Base-by-base conservation (phyloP, 2,888 invertebrate genomes). In the Stenolophus ochropezus region DNA sequence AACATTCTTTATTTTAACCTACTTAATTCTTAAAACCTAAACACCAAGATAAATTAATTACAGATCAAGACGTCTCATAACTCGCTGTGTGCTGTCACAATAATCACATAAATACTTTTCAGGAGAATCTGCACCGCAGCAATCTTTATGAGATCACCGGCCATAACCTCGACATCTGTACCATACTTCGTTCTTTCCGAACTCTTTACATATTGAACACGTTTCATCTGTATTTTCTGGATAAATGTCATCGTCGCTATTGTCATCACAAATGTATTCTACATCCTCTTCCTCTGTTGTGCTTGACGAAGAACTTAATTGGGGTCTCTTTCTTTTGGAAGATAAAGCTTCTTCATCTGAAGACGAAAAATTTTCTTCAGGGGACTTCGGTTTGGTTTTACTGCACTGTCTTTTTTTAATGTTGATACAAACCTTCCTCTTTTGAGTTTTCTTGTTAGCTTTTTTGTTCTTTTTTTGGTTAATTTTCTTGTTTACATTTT, bases 101-200 rank as follows among this genome's bases (percentile, higher is more conserved):
- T 23, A 65, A 65, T 65, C 65, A 65, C 65, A 65, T 18, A 65
- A 6, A 65, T 65, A 65, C 8, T 65, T 18, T 21, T 65, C 65
- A 18, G 65, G 65, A 23, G 25, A 8, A 65, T 65, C 65, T 11
- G 6, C 20, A 65, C 65, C 65, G n/a, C 18, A 20, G 23, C 65
- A 65, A 65, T 65, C 23, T 18, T 65, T 65, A 65, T 65, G 25
- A 65, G 65, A 18, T 21, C 25, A 65, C 20, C 21, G 65, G 21
- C 65, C 65, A n/a, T 21, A 65, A 65, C 65, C 23, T 65, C 65
- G 65, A 65, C 65, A 65, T 65, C 23, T 65, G 20, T 65, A 65
- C 65, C 65, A 65, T 20, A 65, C 23, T 21, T 65, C 65, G n/a
- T 65, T 65, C 65, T 65, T 65, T 65, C 23, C 65, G 20, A 65